Evolutionary conservation across 2,888 invertebrate genomes (phyloP), one percentile per base, ranked within the genome.

Genomic region (Crematogaster levior): DNA sequence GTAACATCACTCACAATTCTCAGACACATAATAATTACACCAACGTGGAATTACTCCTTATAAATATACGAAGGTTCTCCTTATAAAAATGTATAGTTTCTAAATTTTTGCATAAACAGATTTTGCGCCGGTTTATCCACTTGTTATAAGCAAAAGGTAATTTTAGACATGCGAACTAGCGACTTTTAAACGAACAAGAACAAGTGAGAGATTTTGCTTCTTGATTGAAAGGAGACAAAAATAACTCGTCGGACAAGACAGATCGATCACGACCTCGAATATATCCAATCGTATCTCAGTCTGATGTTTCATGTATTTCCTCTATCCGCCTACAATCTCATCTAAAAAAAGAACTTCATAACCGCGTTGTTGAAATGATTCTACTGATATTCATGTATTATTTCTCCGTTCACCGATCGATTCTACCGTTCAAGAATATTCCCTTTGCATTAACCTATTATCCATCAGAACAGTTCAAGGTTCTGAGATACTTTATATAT

Each of bases 251-350:
- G 70, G 81, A 61, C 58, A 73, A 70, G 79, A 61, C 77, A 66
- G 68, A 73, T 81, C 72, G 85, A 85, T 85, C 85, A 53, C 40
- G 77, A 68, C 77, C 77, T 79, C 68, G 77, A 79, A 56, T 68
- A 34, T 43, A 68, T 21, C 34, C 24, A 56, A 56, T 56, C 68
- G 34, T 51, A 27, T 12, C 21, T 30, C 53, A 27, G 30, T 66
- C 63, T 27, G 48, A 1, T 65, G 65, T 65, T 65, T 53, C 75
- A 10, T 43, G 34, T 43, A 46, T 79, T 34, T 68, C 12, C n/a
- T 77, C 4, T 51, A 56, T 75, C 27, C 68, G 34, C 56, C 77
- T 46, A 24, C 68, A 43, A 68, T 58, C 56, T 56, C 9, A 12
- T 7, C 18, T 56, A 43, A 66, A 66, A 74, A 68, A 34, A 34